Conservation (phyloP, 2,888 invertebrate species). For the Troides oblongomaculatus region DNA sequence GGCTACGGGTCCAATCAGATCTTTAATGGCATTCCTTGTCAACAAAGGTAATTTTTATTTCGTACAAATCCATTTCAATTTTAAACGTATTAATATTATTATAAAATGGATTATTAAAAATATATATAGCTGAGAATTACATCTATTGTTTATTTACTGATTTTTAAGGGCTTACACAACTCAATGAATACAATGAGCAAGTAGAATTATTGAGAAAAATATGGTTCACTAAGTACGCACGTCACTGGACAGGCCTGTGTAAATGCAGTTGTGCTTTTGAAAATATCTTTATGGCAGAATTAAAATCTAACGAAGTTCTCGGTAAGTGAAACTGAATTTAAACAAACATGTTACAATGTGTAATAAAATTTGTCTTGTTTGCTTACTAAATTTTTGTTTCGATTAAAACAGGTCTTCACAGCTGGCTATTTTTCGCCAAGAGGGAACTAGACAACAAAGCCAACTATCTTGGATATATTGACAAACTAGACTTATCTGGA, state of each 20-base stretch:
- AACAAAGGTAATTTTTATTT: conserved; percentile 70
- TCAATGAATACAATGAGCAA: conserved; percentile 81
- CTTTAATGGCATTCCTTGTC: conserved; percentile 83
- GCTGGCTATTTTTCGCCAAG: conserved; percentile 92
- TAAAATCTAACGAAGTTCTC: conserved; percentile 87
- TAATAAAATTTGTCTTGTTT: background rate
- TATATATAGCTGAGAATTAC: background rate
- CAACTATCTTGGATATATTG: conserved; percentile 90
- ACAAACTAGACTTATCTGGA: conserved; percentile 86
- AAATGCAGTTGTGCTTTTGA: conserved; percentile 96
- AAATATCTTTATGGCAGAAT: conserved; percentile 94
- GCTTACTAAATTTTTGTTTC: background rate
- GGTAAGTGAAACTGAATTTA: conserved; percentile 48
- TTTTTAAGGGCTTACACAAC: conserved; percentile 75
- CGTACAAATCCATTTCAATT: too few relatives aligned
- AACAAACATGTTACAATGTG: too few relatives aligned
- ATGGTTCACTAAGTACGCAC: conserved; percentile 92
- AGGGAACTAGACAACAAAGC: conserved; percentile 86
- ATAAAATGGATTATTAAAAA: too few relatives aligned
- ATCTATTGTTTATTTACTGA: background rate
- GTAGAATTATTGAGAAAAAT: conserved; percentile 83
- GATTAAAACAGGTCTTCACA: conserved; percentile 86
- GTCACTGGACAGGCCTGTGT: conserved; percentile 86
- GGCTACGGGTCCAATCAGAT: conserved; percentile 85
- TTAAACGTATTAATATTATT: too few relatives aligned